Evolutionary conservation across 1,140 invertebrate genomes (phyloP).

Genomic region (Drosophila asahinai): DNA sequence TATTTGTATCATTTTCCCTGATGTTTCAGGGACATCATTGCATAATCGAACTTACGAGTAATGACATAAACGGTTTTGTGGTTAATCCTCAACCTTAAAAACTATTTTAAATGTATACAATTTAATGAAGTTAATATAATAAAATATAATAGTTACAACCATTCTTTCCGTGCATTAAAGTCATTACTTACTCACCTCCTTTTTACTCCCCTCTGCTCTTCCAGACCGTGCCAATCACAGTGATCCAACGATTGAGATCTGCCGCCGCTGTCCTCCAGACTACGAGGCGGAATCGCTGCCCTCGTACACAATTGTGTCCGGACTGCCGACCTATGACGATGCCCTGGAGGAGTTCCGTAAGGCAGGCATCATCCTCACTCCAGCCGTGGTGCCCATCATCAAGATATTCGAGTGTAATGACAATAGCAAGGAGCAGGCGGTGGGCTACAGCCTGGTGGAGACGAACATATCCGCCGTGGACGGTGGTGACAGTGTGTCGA

Average conservation of each 20-base stretch:
- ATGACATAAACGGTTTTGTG: too few relatives aligned
- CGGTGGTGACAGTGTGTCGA: conserved; percentile 59
- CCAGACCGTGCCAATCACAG: conserved; percentile 79
- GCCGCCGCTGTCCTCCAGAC: conserved; percentile 77
- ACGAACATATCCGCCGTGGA: conserved; percentile 40
- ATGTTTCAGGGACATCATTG: neutral
- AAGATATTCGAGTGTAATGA: conserved; percentile 76
- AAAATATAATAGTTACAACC: neutral
- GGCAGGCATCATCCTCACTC: conserved; percentile 77
- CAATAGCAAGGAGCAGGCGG: conserved; percentile 56
- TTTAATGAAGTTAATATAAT: too few relatives aligned
- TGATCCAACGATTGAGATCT: conserved; percentile 76
- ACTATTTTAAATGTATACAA: neutral
- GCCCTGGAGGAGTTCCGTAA: conserved; percentile 87
- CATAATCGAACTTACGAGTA: neutral
- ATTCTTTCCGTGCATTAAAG: neutral
- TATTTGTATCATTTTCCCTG: neutral
- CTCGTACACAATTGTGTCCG: conserved; percentile 88
- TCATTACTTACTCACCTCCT: neutral
- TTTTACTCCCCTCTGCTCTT: conserved; percentile 8
- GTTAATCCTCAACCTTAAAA: too few relatives aligned
- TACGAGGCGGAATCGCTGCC: conserved; percentile 87
- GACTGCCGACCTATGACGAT: conserved; percentile 88
- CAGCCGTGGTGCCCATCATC: conserved; percentile 74
- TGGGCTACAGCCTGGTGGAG: conserved; percentile 70